Conservation (phyloP, 2,888 invertebrate species). For the Tuta absoluta region DNA sequence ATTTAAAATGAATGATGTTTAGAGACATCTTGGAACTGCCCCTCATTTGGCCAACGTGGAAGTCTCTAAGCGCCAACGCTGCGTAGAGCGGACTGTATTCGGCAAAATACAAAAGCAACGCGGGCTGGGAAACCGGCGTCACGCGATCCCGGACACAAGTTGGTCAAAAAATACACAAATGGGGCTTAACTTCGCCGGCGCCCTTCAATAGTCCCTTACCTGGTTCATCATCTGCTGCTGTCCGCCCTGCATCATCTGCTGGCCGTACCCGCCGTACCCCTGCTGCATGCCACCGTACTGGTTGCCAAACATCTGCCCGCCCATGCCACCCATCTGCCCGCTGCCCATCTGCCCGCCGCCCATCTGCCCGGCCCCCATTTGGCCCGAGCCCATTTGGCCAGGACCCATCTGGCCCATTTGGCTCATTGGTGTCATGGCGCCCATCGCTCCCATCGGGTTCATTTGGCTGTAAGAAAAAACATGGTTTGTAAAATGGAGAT, state of each 20-base stretch:
- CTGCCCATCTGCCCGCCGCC: constrained; percentile 67
- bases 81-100: too few relatives aligned
- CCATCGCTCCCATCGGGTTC: constrained; percentile 73
- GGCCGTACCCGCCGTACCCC: constrained; percentile 68
- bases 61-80: too few relatives aligned
- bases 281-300: constrained; percentile 85
- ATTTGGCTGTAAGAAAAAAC: constrained; percentile 62
- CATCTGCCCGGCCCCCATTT: constrained; percentile 69
- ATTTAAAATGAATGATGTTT: too few relatives aligned
- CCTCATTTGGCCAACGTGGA: too few relatives aligned
- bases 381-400: constrained; percentile 62
- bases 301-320: constrained; percentile 80
- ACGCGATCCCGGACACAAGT: too few relatives aligned
- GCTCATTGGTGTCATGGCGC: constrained; percentile 71
- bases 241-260: constrained; percentile 78
- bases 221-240: constrained; percentile 80
- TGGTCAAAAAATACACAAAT: too few relatives aligned
- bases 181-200: too few relatives aligned
- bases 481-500: background rate
- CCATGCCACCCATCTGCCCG: constrained; percentile 74
- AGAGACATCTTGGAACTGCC: too few relatives aligned
- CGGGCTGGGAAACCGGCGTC: too few relatives aligned
- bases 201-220: constrained; percentile 44
- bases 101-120: too few relatives aligned
- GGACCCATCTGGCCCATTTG: constrained; percentile 69